phyloP scores from a whole-genome alignment of 2,888 invertebrate species.

The Drosophila longiperda region DNA sequence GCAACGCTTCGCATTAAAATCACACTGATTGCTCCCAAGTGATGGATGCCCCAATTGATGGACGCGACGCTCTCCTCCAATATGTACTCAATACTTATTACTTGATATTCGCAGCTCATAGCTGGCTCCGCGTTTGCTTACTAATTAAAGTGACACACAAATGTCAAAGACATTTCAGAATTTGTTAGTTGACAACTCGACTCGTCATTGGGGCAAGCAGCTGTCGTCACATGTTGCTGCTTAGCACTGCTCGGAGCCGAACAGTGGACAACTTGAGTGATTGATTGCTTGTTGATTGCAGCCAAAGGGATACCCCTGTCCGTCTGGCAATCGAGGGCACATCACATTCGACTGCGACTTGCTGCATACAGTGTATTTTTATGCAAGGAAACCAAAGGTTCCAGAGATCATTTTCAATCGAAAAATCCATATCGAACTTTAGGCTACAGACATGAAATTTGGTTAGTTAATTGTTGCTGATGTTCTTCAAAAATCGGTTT shows the following conservation, averaged over 20 bases:
- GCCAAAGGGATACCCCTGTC: slow-evolving; percentile 38
- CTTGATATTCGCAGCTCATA: slow-evolving; percentile 2
- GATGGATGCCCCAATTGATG: slow-evolving; percentile 46
- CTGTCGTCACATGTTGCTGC: slow-evolving; percentile 56
- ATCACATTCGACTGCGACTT: background rate
- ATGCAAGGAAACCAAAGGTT: background rate
- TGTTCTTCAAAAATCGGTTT: background rate
- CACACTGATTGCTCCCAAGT: slow-evolving; percentile 44
- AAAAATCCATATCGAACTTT: background rate
- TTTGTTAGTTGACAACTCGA: slow-evolving; percentile 14
- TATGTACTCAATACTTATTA: slow-evolving; percentile 2
- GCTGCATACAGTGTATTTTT: background rate
- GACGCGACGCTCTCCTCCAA: background rate
- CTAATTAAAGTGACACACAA: slow-evolving; percentile 66
- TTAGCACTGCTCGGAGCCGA: slow-evolving; percentile 15
- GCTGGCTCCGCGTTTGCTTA: slow-evolving; percentile 9
- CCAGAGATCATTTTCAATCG: background rate
- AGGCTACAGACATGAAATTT: background rate
- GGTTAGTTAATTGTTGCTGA: background rate
- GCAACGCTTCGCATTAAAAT: slow-evolving; percentile 54
- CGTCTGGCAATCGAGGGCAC: slow-evolving; percentile 1
- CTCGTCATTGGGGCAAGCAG: background rate
- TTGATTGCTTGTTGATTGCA: slow-evolving; percentile 69
- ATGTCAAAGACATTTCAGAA: slow-evolving; percentile 54
- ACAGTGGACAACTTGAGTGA: slow-evolving; percentile 51